A percentile compares a stretch with the other conserved stretches of the same genome.
Conservation (phyloP, 1,140 invertebrate species). For the Pissodes strobi region DNA sequence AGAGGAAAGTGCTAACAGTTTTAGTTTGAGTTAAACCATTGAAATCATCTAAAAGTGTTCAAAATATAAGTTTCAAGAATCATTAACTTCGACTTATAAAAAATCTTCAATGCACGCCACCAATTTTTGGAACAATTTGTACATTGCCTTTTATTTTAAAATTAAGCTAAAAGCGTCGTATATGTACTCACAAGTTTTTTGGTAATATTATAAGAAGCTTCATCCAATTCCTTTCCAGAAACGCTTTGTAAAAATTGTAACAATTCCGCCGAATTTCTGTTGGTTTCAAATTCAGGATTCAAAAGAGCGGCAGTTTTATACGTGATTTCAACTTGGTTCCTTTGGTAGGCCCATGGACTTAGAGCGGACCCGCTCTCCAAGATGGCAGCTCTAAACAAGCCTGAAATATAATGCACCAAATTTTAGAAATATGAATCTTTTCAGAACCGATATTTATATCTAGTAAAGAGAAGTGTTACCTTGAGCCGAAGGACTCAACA, state of each 20-base stretch:
- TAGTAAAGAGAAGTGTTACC: not conserved
- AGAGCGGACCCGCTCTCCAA: conserved; percentile 35
- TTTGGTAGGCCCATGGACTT: conserved; percentile 36
- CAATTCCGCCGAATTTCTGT: conserved; percentile 26
- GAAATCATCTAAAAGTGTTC: no score
- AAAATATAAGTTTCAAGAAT: no score
- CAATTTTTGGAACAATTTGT: no score
- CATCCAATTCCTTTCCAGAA: conserved; percentile 33
- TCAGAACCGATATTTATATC: no score
- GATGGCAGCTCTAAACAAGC: conserved; percentile 38
- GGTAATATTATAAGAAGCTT: conserved; percentile 20
- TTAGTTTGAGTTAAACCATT: no score
- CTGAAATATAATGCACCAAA: conserved; percentile 18
- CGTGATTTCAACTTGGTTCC: conserved; percentile 27
- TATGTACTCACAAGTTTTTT: conserved; percentile 22
- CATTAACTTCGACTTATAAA: no score
- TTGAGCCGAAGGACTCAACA: conserved; percentile 55
- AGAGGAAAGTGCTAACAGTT: no score
- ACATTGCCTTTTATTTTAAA: no score
- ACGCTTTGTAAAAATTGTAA: conserved; percentile 32
- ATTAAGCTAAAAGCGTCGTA: no score
- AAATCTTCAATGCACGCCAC: no score
- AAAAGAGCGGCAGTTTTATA: conserved; percentile 23
- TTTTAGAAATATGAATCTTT: not conserved
- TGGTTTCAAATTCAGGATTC: conserved; percentile 28